These are phyloP conservation scores for Cephus pulcher DNA, from an alignment of 2,888 invertebrate genomes.

Conservation along the genomic window DNA sequence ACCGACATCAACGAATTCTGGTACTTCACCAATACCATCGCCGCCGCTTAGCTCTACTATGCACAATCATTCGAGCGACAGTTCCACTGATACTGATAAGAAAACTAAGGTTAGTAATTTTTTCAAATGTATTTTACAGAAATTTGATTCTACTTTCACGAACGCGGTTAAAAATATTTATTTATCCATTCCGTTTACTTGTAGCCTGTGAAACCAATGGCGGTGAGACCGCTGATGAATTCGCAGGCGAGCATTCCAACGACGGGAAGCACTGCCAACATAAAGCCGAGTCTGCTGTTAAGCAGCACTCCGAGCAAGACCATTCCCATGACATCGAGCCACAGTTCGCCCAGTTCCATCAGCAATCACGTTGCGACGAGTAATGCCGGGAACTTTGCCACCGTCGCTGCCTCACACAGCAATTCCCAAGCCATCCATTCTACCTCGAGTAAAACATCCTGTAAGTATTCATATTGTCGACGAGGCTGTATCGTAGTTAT, in stretches of 20 bases:
- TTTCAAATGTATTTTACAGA: neutral
- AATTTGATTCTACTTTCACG: neutral
- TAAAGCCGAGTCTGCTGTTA: slow-evolving; percentile 68
- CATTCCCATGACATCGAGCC: slow-evolving; percentile 73
- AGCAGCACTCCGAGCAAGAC: slow-evolving; percentile 66
- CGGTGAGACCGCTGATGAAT: slow-evolving; percentile 70
- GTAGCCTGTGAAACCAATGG: slow-evolving; percentile 89
- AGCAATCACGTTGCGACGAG: slow-evolving; percentile 63
- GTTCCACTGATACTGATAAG: slow-evolving; percentile 79
- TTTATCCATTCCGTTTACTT: slow-evolving; percentile 44
- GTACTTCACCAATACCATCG: slow-evolving; percentile 83
- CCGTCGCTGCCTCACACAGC: slow-evolving; percentile 71
- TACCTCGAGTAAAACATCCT: slow-evolving; percentile 65
- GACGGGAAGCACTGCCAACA: slow-evolving; percentile 69
- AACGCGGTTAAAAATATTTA: neutral
- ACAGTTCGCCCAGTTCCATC: slow-evolving; percentile 64
- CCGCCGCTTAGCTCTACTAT: slow-evolving; percentile 70
- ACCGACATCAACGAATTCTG: slow-evolving; percentile 86
- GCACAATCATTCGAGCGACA: slow-evolving; percentile 85
- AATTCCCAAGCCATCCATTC: slow-evolving; percentile 64
- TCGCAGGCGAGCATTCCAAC: slow-evolving; percentile 73
- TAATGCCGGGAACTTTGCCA: slow-evolving; percentile 73
- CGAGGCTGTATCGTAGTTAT: neutral
- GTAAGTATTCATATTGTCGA: slow-evolving; percentile 46
- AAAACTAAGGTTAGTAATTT: slow-evolving; percentile 69